phyloP scores from a whole-genome alignment of 2,113 vertebrate genomes.

The Ascaphus truei region DNA sequence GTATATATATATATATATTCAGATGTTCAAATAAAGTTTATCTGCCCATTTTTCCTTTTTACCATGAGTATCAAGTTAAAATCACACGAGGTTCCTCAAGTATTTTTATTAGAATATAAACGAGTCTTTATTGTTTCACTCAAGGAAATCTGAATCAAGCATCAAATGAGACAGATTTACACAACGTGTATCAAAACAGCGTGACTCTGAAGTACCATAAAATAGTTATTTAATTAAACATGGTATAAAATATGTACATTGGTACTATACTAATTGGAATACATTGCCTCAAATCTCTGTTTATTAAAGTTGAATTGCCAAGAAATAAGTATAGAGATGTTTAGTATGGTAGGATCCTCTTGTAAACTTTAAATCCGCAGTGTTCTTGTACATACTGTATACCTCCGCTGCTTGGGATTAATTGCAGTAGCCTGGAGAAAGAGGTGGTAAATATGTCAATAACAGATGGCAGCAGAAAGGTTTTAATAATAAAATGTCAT shows the following conservation, averaged over 20 bases:
- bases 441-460: not conserved
- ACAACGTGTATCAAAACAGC: not conserved
- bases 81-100: too few species aligned
- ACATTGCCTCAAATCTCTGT: not conserved
- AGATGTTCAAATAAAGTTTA: too few species aligned
- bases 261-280: not conserved
- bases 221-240: constrained; percentile 5
- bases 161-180: not conserved
- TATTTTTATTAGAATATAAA: not conserved
- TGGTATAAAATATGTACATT: constrained; percentile 26
- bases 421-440: constrained; percentile 1
- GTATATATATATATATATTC: too few species aligned
- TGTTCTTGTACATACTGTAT: not conserved
- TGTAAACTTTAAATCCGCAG: not conserved
- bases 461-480: too few species aligned
- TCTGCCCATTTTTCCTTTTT: too few species aligned
- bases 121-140: not conserved
- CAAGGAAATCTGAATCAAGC: not conserved
- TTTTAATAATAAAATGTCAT: too few species aligned
- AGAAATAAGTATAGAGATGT: not conserved
- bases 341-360: not conserved
- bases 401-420: not conserved
- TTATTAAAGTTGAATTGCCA: not conserved
- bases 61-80: too few species aligned
- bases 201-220: not conserved